Evolutionary conservation across 2,888 invertebrate species (phyloP).

Genomic region (Plagiodera versicolora): DNA sequence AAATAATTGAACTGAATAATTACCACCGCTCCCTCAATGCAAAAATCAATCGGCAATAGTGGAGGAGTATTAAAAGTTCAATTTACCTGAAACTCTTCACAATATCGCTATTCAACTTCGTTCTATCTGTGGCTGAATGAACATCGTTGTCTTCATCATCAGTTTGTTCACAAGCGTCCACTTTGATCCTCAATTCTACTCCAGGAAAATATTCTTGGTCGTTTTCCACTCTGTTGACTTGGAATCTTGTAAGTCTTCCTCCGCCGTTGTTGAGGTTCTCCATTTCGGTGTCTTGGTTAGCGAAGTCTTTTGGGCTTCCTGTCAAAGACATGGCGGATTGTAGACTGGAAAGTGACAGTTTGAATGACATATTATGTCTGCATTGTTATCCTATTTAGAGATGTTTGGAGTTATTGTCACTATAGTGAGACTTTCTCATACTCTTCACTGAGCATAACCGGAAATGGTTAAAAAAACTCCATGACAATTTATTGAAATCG

Average conservation of each 20-base stretch:
- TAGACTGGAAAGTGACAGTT: neutral
- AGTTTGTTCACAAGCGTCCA: conserved; percentile 19
- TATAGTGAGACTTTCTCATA: too few species aligned
- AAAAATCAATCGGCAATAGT: too few species aligned
- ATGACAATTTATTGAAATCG: too few species aligned
- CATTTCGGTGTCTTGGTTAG: conserved; percentile 36
- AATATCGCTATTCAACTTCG: conserved; percentile 58
- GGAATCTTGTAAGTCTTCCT: conserved; percentile 60
- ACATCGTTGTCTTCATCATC: conserved; percentile 56
- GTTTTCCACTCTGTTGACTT: conserved; percentile 64
- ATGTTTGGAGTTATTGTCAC: too few species aligned
- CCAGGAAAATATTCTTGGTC: conserved; percentile 34
- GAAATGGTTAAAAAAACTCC: too few species aligned
- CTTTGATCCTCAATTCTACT: conserved; percentile 22
- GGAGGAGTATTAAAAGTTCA: neutral
- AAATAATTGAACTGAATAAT: neutral
- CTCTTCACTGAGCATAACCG: too few species aligned
- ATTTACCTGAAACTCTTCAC: conserved; percentile 75
- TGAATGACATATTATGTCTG: neutral
- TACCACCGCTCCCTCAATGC: neutral
- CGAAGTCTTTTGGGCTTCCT: conserved; percentile 5
- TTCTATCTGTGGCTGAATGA: conserved; percentile 55
- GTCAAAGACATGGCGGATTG: neutral
- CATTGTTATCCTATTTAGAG: too few species aligned
- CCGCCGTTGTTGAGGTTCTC: conserved; percentile 40